Evolutionary conservation across 2,113 vertebrate species (phyloP).

Genomic region (Furnarius figulus): DNA sequence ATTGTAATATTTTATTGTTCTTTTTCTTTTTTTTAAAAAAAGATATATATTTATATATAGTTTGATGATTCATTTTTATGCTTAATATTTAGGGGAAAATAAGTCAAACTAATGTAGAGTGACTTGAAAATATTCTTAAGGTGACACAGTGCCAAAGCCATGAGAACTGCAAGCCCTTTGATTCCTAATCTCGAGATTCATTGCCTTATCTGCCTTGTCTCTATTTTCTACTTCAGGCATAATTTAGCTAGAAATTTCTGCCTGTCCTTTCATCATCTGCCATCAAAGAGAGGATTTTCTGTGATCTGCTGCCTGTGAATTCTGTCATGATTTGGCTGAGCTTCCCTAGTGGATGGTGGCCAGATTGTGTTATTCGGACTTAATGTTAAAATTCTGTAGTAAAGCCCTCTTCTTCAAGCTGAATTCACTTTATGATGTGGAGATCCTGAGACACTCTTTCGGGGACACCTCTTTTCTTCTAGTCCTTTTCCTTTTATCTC

Average conservation of each 20-base stretch:
- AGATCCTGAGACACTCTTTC: not conserved
- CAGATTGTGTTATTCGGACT: not conserved
- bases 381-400: not conserved
- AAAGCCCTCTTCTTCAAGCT: not conserved
- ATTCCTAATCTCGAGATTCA: not conserved
- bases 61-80: not conserved
- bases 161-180: not conserved
- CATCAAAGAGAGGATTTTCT: conserved; percentile 38
- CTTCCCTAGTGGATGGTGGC: not conserved
- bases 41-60: not conserved
- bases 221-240: not conserved
- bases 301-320: conserved; percentile 27
- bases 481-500: not conserved
- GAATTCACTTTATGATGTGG: not conserved
- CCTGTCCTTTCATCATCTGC: conserved; percentile 35
- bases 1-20: not conserved
- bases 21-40: not conserved
- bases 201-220: not conserved
- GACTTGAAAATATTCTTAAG: not conserved
- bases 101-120: not conserved
- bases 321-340: conserved; percentile 19
- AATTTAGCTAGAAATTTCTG: conserved; percentile 7
- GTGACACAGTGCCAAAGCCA: not conserved
- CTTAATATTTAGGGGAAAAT: not conserved
- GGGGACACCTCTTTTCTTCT: not conserved